Conservation (phyloP, 23 tunicate genomes). For the Botrylloides violaceus region DNA sequence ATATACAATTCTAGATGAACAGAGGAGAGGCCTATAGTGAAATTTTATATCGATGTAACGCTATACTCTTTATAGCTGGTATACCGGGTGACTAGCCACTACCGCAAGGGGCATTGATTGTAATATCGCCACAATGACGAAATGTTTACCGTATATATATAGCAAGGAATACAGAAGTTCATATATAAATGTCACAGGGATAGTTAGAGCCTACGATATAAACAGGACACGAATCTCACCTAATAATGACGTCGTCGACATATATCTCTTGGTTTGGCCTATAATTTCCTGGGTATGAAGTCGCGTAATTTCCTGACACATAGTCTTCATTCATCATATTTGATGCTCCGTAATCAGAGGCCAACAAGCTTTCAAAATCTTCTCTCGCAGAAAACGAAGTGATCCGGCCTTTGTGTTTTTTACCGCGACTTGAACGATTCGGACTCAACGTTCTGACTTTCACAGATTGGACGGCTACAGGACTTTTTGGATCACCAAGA, state of each 20-base stretch:
- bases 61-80: too few relatives aligned
- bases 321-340: background rate
- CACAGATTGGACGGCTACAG: too few relatives aligned
- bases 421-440: background rate
- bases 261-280: constrained; percentile 55
- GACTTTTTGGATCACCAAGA: too few relatives aligned
- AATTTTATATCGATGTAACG: too few relatives aligned
- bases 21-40: too few relatives aligned
- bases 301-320: background rate
- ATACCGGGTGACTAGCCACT: too few relatives aligned
- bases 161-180: background rate
- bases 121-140: too few relatives aligned
- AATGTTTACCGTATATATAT: too few relatives aligned
- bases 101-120: too few relatives aligned
- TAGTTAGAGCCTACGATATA: too few relatives aligned
- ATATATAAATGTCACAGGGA: background rate
- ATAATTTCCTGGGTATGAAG: constrained; percentile 8
- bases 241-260: constrained; percentile 55
- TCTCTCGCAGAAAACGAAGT: constrained; percentile 11
- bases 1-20: too few relatives aligned
- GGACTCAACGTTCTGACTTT: too few relatives aligned
- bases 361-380: constrained; percentile 12
- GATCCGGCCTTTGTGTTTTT: constrained; percentile 1
- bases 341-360: constrained; percentile 12
- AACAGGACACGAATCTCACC: background rate